Base-by-base conservation (phyloP, 2,797 vertebrate genomes). In the Nyctalus aviator region DNA sequence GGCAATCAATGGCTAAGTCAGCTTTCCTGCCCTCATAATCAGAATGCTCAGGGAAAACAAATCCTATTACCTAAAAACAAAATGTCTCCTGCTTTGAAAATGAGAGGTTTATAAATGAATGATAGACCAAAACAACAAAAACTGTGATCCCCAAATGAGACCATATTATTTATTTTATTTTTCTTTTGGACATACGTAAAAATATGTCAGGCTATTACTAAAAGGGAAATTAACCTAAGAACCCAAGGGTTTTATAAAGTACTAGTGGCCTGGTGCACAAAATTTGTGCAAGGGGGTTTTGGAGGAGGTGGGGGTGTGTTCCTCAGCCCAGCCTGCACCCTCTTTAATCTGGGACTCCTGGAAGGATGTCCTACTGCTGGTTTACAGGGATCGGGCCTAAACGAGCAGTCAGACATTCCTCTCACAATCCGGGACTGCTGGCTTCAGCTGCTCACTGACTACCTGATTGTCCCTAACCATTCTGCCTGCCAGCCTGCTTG, bases 191-290 rank as follows among this genome's bases (percentile, higher is more conserved):
- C 46, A 41, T 17, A 25, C 11, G 50, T 71, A 79, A 84, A 75
- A 44, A 71, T 82, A 71, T 44, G 20, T 27, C 14, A 84, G 20
- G 35, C 13, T 76, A 78, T 76, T 73, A 87, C 13, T n/a, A 50
- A 86, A 81, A 86, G 41, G 15, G 14, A 94, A 86, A 86, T 73
- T 37, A n/a, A 66, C 90, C 69, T 82, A 35, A 90, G 14, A 68
- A 27, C 64, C 12, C 59, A 27, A 50, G 68, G 8, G 57, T 75
- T 83, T 94, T 89, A 89, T n/a, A 44, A 69, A 93, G 44, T 9
- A 55, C 14, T 50, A 50, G 48, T 50, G 48, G 48, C 48, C 48
- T 14, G 4, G 48, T 50, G 48, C 48, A 50, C 3, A 0, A 50
- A 50, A 50, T 50, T n/a, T n/a, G n/a, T n/a, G n/a, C n/a, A n/a